A percentile compares a stretch with the other conserved stretches of the same genome.
Conservation (phyloP, 1,140 invertebrate genomes). For the Harpegnathos saltator region DNA sequence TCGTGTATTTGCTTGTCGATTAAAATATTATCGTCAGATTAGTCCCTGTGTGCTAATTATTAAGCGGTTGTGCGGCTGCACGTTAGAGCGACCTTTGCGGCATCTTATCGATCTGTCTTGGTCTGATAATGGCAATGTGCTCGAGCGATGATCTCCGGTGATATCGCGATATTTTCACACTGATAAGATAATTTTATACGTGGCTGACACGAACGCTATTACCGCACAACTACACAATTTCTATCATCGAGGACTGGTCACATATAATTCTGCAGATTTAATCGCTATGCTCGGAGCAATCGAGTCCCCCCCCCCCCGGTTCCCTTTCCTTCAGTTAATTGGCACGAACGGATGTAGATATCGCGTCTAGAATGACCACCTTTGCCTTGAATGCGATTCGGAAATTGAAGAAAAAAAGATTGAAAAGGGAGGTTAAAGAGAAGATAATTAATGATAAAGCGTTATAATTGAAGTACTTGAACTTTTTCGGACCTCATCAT, state of each 20-base stretch:
- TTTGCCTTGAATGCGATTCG: too few species aligned
- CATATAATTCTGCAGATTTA: background rate
- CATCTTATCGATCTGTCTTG: slow-evolving; percentile 57
- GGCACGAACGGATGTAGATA: background rate
- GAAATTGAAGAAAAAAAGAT: too few species aligned
- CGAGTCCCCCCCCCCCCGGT: too few species aligned
- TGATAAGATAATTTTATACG: slow-evolving; percentile 65
- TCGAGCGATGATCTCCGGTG: slow-evolving; percentile 40
- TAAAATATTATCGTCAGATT: background rate
- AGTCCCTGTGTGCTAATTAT: background rate
- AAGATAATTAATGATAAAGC: too few species aligned
- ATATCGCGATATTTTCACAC: slow-evolving; percentile 65
- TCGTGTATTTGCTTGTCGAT: too few species aligned
- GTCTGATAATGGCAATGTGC: slow-evolving; percentile 63
- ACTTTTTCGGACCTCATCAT: too few species aligned
- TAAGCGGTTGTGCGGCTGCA: too few species aligned
- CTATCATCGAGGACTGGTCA: background rate
- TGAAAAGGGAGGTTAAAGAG: too few species aligned
- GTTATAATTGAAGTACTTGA: too few species aligned
- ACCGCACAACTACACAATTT: background rate
- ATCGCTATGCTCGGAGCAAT: background rate
- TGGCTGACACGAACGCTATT: background rate
- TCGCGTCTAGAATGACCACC: too few species aligned
- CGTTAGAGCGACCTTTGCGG: slow-evolving; percentile 32
- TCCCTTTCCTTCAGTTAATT: background rate